Conservation (phyloP, 2,888 invertebrate species). For the Apodemia mormo region DNA sequence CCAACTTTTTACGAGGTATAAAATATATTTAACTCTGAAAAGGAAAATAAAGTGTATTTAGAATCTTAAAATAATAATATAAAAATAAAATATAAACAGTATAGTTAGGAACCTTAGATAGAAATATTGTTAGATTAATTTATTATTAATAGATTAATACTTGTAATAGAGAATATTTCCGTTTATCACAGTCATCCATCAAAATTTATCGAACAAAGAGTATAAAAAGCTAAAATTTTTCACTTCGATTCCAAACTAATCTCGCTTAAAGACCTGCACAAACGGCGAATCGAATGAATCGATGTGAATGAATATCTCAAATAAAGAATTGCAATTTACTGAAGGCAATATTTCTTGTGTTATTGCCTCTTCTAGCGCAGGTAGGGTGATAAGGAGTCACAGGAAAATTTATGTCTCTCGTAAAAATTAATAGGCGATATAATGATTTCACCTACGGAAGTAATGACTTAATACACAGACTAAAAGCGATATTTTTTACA, state of each 20-base stretch:
- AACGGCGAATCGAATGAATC: conserved; percentile 7
- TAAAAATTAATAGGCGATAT: conserved; percentile 56
- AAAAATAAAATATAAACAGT: no score
- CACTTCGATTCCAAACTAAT: neutral
- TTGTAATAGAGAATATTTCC: no score
- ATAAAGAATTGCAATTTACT: conserved; percentile 7
- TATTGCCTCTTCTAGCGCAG: conserved; percentile 39
- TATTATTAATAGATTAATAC: no score
- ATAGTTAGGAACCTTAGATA: no score
- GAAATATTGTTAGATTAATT: no score
- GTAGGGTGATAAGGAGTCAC: conserved; percentile 57
- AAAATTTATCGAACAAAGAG: neutral
- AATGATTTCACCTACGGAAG: conserved; percentile 12
- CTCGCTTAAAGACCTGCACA: conserved; percentile 6
- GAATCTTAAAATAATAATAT: no score
- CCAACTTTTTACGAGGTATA: no score
- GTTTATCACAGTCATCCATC: no score
- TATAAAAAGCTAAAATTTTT: neutral
- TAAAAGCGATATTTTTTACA: neutral
- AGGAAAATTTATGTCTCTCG: conserved; percentile 59
- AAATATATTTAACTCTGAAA: no score
- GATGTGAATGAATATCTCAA: conserved; percentile 13
- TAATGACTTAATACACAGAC: neutral
- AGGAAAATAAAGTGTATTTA: no score
- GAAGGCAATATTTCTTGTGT: conserved; percentile 35